Conservation (phyloP, 37 sponge, comb jelly and placozoan species). For the Spongia lamella region DNA sequence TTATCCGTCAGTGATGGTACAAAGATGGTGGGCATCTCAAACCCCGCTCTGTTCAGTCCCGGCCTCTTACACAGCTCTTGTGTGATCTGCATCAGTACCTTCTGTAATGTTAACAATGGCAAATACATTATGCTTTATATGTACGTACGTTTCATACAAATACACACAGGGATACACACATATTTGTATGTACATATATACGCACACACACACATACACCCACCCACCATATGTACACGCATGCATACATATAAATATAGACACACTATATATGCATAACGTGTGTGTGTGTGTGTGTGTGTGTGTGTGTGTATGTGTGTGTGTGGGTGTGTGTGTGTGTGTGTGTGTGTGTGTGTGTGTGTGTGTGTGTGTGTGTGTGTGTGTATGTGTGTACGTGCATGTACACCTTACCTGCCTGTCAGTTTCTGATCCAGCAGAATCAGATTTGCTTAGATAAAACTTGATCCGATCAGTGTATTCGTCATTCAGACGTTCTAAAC, state of each 20-base stretch:
- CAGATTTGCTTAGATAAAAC: constrained; percentile 75
- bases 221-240: not conserved
- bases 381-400: too few species aligned
- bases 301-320: too few species aligned
- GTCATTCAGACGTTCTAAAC: constrained; percentile 43
- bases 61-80: constrained; percentile 84
- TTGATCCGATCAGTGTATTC: constrained; percentile 45
- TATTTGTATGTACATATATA: not conserved
- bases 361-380: too few species aligned
- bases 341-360: too few species aligned
- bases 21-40: constrained; percentile 83
- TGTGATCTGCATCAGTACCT: constrained; percentile 79
- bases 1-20: constrained; percentile 62
- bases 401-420: constrained; percentile 51
- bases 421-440: constrained; percentile 71
- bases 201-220: not conserved
- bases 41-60: constrained; percentile 74
- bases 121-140: too few species aligned
- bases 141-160: not conserved
- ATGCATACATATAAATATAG: too few species aligned
- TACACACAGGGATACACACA: not conserved
- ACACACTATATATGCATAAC: too few species aligned
- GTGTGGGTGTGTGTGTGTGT: too few species aligned
- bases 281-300: too few species aligned
- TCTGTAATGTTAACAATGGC: constrained; percentile 20